Percentiles rank a stretch among this genome's conserved stretches.
These are phyloP conservation scores for Adelphocoris suturalis DNA, from an alignment of 2,888 invertebrate genomes.

Conservation along the genomic window DNA sequence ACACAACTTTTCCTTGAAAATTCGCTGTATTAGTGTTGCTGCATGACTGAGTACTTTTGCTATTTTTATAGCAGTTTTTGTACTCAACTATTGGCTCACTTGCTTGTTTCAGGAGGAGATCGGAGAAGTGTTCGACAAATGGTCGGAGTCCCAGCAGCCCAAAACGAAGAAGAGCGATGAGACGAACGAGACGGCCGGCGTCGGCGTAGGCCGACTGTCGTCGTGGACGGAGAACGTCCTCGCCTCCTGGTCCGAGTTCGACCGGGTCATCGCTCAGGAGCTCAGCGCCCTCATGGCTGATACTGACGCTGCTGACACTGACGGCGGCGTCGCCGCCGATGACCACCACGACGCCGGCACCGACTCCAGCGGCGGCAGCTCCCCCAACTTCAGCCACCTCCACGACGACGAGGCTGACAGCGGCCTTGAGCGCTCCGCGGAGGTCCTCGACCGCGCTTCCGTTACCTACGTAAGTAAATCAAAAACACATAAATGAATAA, in stretches of 20 bases:
- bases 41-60: too few species aligned
- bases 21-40: too few species aligned
- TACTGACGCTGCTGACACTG: not conserved
- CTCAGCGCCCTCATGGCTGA: slow-evolving; percentile 64
- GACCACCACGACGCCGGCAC: slow-evolving; percentile 17
- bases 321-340: slow-evolving; percentile 31
- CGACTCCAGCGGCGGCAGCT: slow-evolving; percentile 57
- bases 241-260: slow-evolving; percentile 76
- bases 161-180: slow-evolving; percentile 57
- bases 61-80: too few species aligned
- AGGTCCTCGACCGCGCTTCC: slow-evolving; percentile 75
- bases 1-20: too few species aligned
- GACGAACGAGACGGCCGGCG: slow-evolving; percentile 53
- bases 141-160: slow-evolving; percentile 75
- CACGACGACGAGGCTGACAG: slow-evolving; percentile 73
- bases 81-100: too few species aligned
- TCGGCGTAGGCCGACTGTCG: slow-evolving; percentile 70
- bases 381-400: slow-evolving; percentile 61
- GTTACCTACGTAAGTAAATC: slow-evolving; percentile 51
- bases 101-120: slow-evolving; percentile 77
- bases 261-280: slow-evolving; percentile 76
- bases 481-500: too few species aligned
- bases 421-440: slow-evolving; percentile 72
- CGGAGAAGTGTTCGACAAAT: slow-evolving; percentile 78
- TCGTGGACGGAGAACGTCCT: slow-evolving; percentile 77